Evolutionary conservation across 2,113 vertebrate genomes (phyloP).

Genomic region (Cyprinodon brontotheroides): DNA sequence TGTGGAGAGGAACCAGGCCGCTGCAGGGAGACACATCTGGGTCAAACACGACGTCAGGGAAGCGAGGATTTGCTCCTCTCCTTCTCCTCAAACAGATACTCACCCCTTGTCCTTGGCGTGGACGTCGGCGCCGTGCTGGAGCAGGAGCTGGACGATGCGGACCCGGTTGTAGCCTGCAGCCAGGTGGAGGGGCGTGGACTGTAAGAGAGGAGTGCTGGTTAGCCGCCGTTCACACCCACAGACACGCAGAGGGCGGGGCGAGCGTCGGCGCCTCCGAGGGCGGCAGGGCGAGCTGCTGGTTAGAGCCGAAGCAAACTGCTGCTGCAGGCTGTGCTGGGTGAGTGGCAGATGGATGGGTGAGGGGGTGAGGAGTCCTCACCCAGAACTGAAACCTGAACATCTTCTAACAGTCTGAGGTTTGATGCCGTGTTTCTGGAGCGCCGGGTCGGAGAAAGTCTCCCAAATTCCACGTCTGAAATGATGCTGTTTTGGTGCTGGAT

Average conservation of each 20-base stretch:
- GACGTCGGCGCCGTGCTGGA: constrained; percentile 97
- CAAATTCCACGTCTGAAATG: too few species aligned
- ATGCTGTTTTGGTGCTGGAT: too few species aligned
- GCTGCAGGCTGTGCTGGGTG: constrained; percentile 58
- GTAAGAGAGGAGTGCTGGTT: constrained; percentile 61
- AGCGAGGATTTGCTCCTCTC: background rate
- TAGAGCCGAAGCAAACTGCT: constrained; percentile 67
- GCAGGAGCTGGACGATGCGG: constrained; percentile 95
- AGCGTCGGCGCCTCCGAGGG: constrained; percentile 42
- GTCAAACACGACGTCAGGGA: background rate
- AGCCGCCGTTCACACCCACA: background rate
- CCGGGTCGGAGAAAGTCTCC: too few species aligned
- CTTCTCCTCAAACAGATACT: background rate
- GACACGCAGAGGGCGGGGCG: background rate
- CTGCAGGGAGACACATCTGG: constrained; percentile 70
- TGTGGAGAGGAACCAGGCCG: constrained; percentile 97
- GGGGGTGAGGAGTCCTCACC: too few species aligned
- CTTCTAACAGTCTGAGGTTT: too few species aligned
- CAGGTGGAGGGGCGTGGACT: constrained; percentile 97
- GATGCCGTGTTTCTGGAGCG: too few species aligned
- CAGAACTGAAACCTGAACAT: too few species aligned
- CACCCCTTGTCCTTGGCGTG: constrained; percentile 99
- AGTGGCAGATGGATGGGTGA: constrained; percentile 61
- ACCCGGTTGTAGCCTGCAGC: constrained; percentile 98
- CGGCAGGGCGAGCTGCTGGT: constrained; percentile 66